phyloP scores from a whole-genome alignment of 2,797 vertebrate species.

The Pagetopsis macropterus region DNA sequence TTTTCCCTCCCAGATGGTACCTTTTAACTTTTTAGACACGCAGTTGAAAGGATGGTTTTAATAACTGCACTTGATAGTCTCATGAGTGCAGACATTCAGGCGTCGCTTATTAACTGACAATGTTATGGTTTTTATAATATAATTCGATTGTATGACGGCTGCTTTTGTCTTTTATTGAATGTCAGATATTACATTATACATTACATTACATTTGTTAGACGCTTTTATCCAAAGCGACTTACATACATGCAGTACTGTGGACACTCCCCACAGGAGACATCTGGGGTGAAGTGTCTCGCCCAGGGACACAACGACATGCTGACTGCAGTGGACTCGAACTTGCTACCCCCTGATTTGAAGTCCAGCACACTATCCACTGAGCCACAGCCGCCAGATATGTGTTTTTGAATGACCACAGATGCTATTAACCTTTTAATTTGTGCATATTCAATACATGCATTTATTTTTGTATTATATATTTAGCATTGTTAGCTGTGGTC shows the following conservation, averaged over 20 bases:
- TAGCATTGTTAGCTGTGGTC: too few species aligned
- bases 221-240: too few species aligned
- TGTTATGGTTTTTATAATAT: background rate
- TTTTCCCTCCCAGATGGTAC: slow-evolving; percentile 39
- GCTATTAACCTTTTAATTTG: background rate
- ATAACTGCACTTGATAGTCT: background rate
- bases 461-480: background rate
- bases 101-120: background rate
- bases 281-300: too few species aligned
- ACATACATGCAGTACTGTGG: too few species aligned
- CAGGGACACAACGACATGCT: too few species aligned
- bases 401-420: background rate
- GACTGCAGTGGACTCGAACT: too few species aligned
- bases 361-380: too few species aligned
- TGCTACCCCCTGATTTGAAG: too few species aligned
- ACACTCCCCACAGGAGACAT: too few species aligned
- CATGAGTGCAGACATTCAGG: background rate
- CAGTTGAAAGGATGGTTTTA: slow-evolving; percentile 22
- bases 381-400: too few species aligned
- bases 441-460: background rate
- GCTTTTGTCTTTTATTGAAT: background rate
- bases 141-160: background rate
- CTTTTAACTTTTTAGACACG: slow-evolving; percentile 20
- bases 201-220: too few species aligned
- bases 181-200: background rate